Percentiles rank a stretch among this genome's conserved stretches.
These are phyloP conservation scores for Hypomecis punctinalis DNA, from an alignment of 2,888 invertebrate species.

Conservation along the genomic window DNA sequence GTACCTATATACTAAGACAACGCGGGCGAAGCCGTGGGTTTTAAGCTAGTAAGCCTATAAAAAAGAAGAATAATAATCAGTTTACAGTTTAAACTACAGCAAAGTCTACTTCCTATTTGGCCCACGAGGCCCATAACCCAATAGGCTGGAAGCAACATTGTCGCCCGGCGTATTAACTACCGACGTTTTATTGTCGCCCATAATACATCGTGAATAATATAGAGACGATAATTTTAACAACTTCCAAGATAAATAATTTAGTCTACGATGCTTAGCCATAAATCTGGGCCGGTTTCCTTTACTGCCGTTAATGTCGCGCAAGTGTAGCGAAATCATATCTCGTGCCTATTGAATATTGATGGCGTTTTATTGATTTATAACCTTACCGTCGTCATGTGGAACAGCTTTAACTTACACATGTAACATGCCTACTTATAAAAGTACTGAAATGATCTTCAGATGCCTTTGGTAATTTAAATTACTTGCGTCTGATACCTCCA, in stretches of 20 bases:
- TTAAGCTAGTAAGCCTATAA: neutral
- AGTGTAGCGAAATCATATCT: conserved; percentile 36
- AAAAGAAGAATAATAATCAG: neutral
- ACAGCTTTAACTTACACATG: neutral
- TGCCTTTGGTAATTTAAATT: no score
- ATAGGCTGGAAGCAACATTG: conserved; percentile 29
- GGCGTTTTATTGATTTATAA: conserved; percentile 21
- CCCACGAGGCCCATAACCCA: conserved; percentile 4
- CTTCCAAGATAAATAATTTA: conserved; percentile 58
- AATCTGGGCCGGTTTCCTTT: conserved; percentile 52
- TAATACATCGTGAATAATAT: conserved; percentile 47
- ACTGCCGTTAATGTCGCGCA: conserved; percentile 29
- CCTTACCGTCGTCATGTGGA: neutral
- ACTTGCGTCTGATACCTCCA: no score
- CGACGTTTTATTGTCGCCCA: conserved; percentile 45
- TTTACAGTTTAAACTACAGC: neutral
- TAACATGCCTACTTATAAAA: neutral
- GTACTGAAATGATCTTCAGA: no score
- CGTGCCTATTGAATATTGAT: conserved; percentile 26
- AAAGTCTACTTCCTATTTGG: conserved; percentile 8
- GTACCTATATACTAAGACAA: no score
- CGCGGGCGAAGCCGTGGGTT: no score
- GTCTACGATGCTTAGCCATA: conserved; percentile 48
- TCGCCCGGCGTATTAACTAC: conserved; percentile 40
- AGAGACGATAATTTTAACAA: conserved; percentile 53